These are phyloP conservation scores for Marisa cornuarietis DNA, from an alignment of 1,140 invertebrate genomes.

Conservation along the genomic window DNA sequence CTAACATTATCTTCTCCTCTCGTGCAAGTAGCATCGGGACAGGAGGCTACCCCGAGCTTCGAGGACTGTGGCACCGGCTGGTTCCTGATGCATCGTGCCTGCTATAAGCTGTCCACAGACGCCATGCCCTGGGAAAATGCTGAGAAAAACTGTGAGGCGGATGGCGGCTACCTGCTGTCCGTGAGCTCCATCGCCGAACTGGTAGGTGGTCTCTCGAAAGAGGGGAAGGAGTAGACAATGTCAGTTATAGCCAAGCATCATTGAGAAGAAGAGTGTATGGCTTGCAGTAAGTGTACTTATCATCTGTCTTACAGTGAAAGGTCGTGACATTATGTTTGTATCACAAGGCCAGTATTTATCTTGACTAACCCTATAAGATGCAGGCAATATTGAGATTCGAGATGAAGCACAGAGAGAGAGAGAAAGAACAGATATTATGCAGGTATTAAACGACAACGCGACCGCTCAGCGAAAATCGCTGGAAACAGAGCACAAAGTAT, in stretches of 20 bases:
- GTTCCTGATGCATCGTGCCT: slow-evolving; percentile 31
- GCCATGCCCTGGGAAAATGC: slow-evolving; percentile 32
- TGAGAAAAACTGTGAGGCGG: slow-evolving; percentile 19
- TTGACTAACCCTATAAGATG: not conserved
- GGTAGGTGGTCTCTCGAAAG: slow-evolving; percentile 7
- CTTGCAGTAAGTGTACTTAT: not conserved
- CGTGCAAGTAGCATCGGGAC: not conserved
- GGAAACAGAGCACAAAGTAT: too few species aligned
- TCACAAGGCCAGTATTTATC: not conserved
- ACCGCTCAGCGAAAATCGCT: too few species aligned
- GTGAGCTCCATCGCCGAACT: slow-evolving; percentile 28
- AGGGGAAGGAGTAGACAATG: too few species aligned
- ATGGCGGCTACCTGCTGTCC: slow-evolving; percentile 33
- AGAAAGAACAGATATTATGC: too few species aligned
- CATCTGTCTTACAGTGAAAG: not conserved
- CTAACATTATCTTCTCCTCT: not conserved
- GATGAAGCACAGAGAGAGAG: too few species aligned
- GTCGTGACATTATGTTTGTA: not conserved
- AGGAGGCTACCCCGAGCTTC: not conserved
- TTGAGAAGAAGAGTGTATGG: not conserved
- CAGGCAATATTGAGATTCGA: not conserved
- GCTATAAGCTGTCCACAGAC: slow-evolving; percentile 28
- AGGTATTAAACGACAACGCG: too few species aligned
- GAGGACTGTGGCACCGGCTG: slow-evolving; percentile 21
- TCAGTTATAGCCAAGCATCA: too few species aligned